phyloP scores from a whole-genome alignment of 2,113 vertebrate genomes.

The Amphiprion percula region DNA sequence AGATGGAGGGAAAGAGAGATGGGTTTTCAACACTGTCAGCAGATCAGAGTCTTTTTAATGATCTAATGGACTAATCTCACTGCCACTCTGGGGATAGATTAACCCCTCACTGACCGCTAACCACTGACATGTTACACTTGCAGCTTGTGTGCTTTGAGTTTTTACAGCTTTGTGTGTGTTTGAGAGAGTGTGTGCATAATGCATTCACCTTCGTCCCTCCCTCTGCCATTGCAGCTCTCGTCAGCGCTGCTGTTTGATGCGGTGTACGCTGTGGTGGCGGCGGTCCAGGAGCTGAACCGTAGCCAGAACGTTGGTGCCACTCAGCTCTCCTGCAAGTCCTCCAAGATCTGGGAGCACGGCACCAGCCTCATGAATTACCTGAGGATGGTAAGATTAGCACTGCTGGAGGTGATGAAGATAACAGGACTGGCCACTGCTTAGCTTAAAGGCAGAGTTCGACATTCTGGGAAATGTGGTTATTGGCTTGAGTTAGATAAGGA shows the following conservation, averaged over 20 bases:
- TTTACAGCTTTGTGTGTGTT: conserved; percentile 25
- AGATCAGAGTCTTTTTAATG: conserved; percentile 75
- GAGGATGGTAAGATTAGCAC: conserved; percentile 91
- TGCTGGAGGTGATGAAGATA: conserved; percentile 9
- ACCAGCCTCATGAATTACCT: conserved; percentile 99
- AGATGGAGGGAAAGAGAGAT: conserved; percentile 42
- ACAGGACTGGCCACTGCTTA: neutral
- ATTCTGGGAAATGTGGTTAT: conserved; percentile 25
- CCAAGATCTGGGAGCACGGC: conserved; percentile 99
- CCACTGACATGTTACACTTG: conserved; percentile 47
- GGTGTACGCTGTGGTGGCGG: conserved; percentile 92
- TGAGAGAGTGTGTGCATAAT: conserved; percentile 40
- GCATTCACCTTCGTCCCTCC: conserved; percentile 50
- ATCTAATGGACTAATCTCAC: conserved; percentile 79
- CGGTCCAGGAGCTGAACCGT: conserved; percentile 95
- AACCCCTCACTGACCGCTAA: conserved; percentile 66
- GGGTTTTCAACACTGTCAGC: conserved; percentile 71
- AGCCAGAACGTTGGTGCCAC: conserved; percentile 98
- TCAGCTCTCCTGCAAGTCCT: conserved; percentile 95
- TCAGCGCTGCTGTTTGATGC: conserved; percentile 96
- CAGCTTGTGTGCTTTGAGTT: conserved; percentile 26
- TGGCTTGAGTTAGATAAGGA: neutral
- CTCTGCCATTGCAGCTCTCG: conserved; percentile 87
- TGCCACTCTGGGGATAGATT: conserved; percentile 70
- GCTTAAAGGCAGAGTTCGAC: conserved; percentile 22